Base-by-base conservation (phyloP, 2,888 invertebrate species). In the Lasioglossum calceatum region DNA sequence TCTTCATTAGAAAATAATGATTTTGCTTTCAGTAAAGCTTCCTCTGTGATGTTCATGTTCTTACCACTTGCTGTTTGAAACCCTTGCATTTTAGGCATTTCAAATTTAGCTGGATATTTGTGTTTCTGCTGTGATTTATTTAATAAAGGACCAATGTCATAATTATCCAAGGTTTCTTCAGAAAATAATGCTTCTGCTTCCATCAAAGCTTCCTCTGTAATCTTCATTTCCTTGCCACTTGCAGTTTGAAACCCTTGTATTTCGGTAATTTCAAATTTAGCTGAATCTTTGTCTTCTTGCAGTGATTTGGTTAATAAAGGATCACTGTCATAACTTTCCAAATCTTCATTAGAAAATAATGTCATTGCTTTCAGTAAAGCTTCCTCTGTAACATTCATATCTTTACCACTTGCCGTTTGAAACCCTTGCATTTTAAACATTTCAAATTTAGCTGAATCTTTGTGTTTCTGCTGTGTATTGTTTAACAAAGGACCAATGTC, bases 401-500 rank as follows among this genome's bases (percentile, higher is more conserved):
- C 1, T 19, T 67, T 32, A 3, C 67, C 67, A 67, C 67, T 67
- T 36, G 67, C 67, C 0, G 36, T 67, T 23, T 67, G 78, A 70
- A 82, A 73, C 36, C 50, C 58, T 16, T 32, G 64, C 7, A 32
- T 19, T 27, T 64, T 32, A 7, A 16, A 7, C 1, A 64, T 32
- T 32, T 64, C 5, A 16, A 19, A 27, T 16, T 32, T 19, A 12
- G 16, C 7, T 1, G 16, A 27, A 64, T 32, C 16, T 64, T 64
- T 85, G 67, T 88, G 79, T 61, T 91, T 91, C 27, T 84, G 84
- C 7, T 16, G 19, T 23, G 32, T 2, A 32, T 32, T 32, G 2
- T 27, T 32, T 32, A 64, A 64, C 19, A 5, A 64, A 32, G 32
- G 16, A 32, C 16, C 16, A 23, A 19, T 23, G 19, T 23, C 70